Evolutionary conservation across 1,140 invertebrate species (phyloP), one percentile per base, ranked within the genome.

Genomic region (Thaumetopoea pityocampa): DNA sequence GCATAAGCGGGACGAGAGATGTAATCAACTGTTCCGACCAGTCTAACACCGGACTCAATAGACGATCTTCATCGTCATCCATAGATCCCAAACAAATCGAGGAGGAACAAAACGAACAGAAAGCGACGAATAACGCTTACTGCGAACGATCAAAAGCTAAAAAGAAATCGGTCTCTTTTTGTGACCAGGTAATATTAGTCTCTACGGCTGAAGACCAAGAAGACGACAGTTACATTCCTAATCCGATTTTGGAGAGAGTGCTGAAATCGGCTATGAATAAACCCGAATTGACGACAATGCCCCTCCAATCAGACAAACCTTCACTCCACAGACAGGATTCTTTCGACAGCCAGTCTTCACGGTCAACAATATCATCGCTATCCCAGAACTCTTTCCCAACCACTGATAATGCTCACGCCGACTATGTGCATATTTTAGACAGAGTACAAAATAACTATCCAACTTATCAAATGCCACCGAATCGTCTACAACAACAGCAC

Each of bases 141-240:
- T 47, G 47, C 8, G 77, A 82, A 33, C 63, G 76, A 1, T 87
- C 88, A 51, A 87, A 91, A 36, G 87, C 89, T 4, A 95, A 95
- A 67, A 97, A 97, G 87, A 97, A 97, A 72, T 95, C 93, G 55
- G 96, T 97, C 1, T 96, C 95, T 0, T 97, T 97, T 74, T 96
- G 95, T 60, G 95, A 97, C 70, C 94, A 96, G 81, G 95, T 97
- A 0, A 94, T 95, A 40, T 82, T 97, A 16, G 95, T 97, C 7
- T 94, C 95, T 2, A 96, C 94, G 8, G 95, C 95, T 0, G 95
- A 96, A 62, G 95, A 97, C 55, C 92, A 95, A 53, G 94, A 96
- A 73, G 93, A 94, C 36, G 94, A 96, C 36, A 93, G 92, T 56
- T 95, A 95, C 56, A 94, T 96, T 66, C 94, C 95, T 0, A 96